Conservation (phyloP, 2,888 invertebrate genomes). For the Patella ulyssiponensis region DNA sequence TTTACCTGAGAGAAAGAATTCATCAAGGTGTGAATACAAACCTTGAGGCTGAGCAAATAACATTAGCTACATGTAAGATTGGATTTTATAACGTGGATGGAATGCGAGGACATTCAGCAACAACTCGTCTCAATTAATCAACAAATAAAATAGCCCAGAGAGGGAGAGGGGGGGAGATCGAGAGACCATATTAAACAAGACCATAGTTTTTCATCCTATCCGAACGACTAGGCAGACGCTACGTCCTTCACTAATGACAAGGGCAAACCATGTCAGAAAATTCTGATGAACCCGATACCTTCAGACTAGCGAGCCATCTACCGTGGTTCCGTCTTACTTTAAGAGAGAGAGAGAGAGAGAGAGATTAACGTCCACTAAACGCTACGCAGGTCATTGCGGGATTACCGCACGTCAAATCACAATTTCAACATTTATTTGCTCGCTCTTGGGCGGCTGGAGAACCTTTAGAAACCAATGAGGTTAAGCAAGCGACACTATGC, state of each 20-base stretch:
- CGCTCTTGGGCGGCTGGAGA: no score
- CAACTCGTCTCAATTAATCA: background rate
- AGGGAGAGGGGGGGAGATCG: slow-evolving; percentile 12
- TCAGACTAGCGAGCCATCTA: no score
- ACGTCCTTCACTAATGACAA: no score
- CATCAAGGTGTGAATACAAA: background rate
- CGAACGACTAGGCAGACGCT: no score
- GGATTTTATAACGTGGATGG: background rate
- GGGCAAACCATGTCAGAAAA: no score
- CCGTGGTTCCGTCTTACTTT: background rate
- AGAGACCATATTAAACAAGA: no score
- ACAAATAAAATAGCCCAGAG: background rate
- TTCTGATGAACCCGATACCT: no score
- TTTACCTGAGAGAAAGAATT: background rate
- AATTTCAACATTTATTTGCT: no score
- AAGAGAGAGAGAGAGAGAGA: background rate
- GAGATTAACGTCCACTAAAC: background rate
- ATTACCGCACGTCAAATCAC: no score
- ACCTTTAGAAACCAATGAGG: no score
- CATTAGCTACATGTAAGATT: background rate
- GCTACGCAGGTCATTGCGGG: background rate
- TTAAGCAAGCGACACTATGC: no score
- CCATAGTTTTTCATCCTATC: no score
- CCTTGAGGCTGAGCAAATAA: background rate
- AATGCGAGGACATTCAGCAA: background rate